Evolutionary conservation across 2,888 invertebrate species (phyloP).

Genomic region (Maniola hyperantus): DNA sequence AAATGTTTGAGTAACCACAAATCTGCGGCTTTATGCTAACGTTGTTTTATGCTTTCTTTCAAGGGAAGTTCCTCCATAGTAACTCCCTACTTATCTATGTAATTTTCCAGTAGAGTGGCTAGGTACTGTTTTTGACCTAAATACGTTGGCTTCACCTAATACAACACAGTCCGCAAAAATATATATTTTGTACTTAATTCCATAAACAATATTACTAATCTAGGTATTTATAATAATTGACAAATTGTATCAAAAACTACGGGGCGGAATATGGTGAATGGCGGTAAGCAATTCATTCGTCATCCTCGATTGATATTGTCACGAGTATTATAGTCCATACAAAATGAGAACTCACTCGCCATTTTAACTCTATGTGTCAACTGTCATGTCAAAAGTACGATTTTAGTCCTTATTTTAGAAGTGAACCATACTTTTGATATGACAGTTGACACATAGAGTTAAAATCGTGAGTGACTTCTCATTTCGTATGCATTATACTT

Average conservation of each 20-base stretch:
- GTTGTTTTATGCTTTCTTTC: constrained; percentile 42
- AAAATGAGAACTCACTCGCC: too few relatives aligned
- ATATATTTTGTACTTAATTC: neutral
- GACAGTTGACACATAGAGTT: too few relatives aligned
- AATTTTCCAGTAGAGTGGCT: constrained; percentile 9
- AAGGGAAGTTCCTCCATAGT: constrained; percentile 32
- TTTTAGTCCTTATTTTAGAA: too few relatives aligned
- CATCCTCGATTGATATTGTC: constrained; percentile 27
- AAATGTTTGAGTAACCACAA: constrained; percentile 41
- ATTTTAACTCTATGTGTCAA: too few relatives aligned
- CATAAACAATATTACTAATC: neutral
- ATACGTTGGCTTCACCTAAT: neutral
- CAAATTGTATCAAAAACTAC: neutral
- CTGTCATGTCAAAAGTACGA: too few relatives aligned
- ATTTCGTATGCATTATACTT: too few relatives aligned
- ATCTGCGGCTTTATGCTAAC: constrained; percentile 44
- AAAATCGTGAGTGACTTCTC: too few relatives aligned
- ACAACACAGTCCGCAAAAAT: neutral
- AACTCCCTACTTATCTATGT: neutral
- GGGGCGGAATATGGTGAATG: constrained; percentile 30
- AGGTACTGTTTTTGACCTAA: too few relatives aligned
- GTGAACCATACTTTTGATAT: too few relatives aligned
- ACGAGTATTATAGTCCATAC: constrained; percentile 17
- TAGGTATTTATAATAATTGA: neutral
- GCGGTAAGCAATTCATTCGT: constrained; percentile 24